Evolutionary conservation across 2,113 vertebrate species (phyloP).

Genomic region (Uropsilus gracilis): DNA sequence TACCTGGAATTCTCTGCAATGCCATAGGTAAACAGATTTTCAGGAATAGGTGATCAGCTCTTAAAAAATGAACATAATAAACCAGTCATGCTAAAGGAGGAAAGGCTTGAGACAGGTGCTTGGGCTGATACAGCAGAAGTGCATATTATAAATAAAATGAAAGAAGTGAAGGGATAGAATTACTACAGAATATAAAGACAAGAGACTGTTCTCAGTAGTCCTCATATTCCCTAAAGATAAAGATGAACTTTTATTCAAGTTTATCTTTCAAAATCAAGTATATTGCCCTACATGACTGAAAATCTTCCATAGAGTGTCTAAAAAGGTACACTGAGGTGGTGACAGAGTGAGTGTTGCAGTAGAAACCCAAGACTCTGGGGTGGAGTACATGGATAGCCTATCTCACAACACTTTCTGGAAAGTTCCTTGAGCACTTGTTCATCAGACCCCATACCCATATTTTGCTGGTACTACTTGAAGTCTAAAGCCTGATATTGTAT

Average conservation of each 20-base stretch:
- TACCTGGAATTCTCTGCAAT: not conserved
- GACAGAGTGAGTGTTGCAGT: fast-evolving
- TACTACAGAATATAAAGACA: not conserved
- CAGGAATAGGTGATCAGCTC: not conserved
- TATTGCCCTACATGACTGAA: not conserved
- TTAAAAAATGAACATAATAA: not conserved
- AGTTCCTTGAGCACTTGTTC: not conserved
- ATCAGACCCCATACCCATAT: fast-evolving
- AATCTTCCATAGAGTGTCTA: not conserved
- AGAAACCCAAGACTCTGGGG: not conserved
- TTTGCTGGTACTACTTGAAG: not conserved
- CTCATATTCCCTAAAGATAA: not conserved
- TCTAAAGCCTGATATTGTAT: not conserved
- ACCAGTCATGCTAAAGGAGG: fast-evolving
- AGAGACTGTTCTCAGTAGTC: not conserved
- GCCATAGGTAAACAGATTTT: not conserved
- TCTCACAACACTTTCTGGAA: not conserved
- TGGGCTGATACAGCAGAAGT: not conserved
- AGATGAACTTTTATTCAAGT: not conserved
- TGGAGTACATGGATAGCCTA: not conserved
- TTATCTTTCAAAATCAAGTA: not conserved
- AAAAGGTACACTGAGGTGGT: not conserved
- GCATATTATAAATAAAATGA: not conserved
- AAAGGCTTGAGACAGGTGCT: not conserved
- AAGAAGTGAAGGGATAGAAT: not conserved